Conservation (phyloP, 2,888 invertebrate genomes). For the Lissonota sp. region DNA sequence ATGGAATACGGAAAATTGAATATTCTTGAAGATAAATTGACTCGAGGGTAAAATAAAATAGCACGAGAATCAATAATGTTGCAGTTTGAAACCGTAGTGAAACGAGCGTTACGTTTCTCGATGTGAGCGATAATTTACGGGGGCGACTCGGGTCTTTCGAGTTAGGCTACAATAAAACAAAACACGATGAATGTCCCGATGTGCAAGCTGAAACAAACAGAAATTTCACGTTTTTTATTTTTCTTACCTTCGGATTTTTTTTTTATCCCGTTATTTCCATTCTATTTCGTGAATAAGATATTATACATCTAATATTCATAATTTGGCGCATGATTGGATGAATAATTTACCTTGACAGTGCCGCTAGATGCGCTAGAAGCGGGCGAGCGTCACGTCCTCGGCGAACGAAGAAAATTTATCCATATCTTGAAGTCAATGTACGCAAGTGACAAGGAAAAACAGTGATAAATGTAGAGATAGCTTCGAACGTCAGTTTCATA, state of each 20-base stretch:
- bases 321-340: neutral
- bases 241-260: neutral
- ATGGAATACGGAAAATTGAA: slow-evolving; percentile 37
- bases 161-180: slow-evolving; percentile 83
- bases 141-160: slow-evolving; percentile 51
- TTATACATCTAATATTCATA: neutral
- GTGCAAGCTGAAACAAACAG: slow-evolving; percentile 82
- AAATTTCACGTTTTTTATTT: slow-evolving; percentile 4
- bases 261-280: neutral
- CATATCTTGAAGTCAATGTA: slow-evolving; percentile 77
- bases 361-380: slow-evolving; percentile 84
- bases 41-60: slow-evolving; percentile 23
- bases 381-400: slow-evolving; percentile 83
- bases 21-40: neutral
- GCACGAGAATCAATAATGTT: slow-evolving; percentile 16
- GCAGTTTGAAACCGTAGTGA: slow-evolving; percentile 21
- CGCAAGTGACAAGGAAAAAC: slow-evolving; percentile 64
- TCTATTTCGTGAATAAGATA: neutral
- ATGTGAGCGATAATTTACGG: slow-evolving; percentile 51
- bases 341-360: slow-evolving; percentile 82
- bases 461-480: slow-evolving; percentile 69
- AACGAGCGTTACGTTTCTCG: slow-evolving; percentile 50
- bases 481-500: slow-evolving; percentile 44
- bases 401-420: slow-evolving; percentile 83
- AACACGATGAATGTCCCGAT: slow-evolving; percentile 84